A percentile compares a stretch with the other conserved stretches of the same genome.
Conservation (phyloP, 2,888 invertebrate species). For the Tupiocoris notatus region DNA sequence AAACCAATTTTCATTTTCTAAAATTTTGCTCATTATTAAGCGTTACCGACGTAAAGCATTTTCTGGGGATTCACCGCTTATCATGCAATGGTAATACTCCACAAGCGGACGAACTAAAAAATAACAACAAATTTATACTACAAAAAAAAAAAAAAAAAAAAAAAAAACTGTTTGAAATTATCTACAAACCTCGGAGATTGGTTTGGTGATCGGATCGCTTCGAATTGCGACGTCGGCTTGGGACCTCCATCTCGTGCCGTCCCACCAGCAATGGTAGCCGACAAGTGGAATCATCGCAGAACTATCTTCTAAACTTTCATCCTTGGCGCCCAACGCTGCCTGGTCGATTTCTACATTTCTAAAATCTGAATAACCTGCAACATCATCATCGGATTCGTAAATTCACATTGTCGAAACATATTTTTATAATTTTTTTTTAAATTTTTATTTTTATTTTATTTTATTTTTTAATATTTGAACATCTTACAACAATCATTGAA, state of each 20-base stretch:
- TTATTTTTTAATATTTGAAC: neutral
- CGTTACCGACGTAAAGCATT: no score
- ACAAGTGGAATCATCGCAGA: neutral
- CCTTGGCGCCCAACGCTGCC: neutral
- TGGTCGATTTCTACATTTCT: neutral
- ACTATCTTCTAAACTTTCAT: neutral
- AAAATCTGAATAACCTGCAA: neutral
- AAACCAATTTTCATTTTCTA: no score
- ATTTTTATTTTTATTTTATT: neutral
- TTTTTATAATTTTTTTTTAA: neutral
- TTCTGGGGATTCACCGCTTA: no score
- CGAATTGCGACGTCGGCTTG: neutral
- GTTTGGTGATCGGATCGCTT: neutral
- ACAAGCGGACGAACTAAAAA: no score
- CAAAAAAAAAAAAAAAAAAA: no score
- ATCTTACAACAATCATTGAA: no score
- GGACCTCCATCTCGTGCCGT: neutral
- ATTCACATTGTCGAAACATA: no score
- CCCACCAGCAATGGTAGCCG: neutral
- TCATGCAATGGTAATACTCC: no score
- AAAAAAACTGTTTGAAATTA: no score
- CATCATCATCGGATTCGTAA: neutral
- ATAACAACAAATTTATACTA: no score
- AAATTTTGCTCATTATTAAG: no score
- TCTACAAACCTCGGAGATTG: neutral